A percentile compares a stretch with the other conserved stretches of the same genome.
phyloP scores from a whole-genome alignment of 2,888 invertebrate genomes.

The Lutraria lutraria region DNA sequence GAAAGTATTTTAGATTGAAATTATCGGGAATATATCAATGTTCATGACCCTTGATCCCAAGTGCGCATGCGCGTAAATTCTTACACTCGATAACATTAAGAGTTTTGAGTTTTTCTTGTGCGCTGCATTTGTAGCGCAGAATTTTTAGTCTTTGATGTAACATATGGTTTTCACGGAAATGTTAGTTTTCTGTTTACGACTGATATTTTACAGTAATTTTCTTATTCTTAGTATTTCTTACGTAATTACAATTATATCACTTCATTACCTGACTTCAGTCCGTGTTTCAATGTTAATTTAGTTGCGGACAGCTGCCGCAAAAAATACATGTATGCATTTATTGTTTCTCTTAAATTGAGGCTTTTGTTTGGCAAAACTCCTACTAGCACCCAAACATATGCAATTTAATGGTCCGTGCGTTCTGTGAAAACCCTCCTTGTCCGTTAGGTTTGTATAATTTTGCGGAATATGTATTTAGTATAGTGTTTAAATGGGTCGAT shows the following conservation, averaged over 20 bases:
- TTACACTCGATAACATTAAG: neutral
- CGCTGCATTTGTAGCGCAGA: neutral
- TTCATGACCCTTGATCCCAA: neutral
- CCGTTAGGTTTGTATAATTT: neutral
- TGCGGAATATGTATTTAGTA: neutral
- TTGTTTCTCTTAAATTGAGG: neutral
- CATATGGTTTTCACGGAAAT: slow-evolving; percentile 15
- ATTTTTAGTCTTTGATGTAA: neutral
- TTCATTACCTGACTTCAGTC: neutral
- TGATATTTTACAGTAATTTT: neutral
- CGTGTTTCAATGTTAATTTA: neutral
- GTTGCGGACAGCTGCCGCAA: slow-evolving; percentile 2
- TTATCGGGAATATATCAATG: neutral
- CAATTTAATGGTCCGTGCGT: neutral
- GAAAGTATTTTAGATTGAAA: neutral
- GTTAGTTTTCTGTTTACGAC: neutral
- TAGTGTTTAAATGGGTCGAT: neutral
- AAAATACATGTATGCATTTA: neutral
- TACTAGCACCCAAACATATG: neutral
- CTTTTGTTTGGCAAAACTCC: neutral
- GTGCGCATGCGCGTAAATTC: neutral
- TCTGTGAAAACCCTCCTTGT: neutral
- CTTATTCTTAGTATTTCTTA: neutral
- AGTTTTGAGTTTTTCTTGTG: neutral
- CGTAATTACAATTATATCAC: slow-evolving; percentile 1